A percentile compares a stretch with the other conserved stretches of the same genome.
These are phyloP conservation scores for Mobula birostris DNA, from an alignment of 2,113 vertebrate genomes.

Conservation along the genomic window DNA sequence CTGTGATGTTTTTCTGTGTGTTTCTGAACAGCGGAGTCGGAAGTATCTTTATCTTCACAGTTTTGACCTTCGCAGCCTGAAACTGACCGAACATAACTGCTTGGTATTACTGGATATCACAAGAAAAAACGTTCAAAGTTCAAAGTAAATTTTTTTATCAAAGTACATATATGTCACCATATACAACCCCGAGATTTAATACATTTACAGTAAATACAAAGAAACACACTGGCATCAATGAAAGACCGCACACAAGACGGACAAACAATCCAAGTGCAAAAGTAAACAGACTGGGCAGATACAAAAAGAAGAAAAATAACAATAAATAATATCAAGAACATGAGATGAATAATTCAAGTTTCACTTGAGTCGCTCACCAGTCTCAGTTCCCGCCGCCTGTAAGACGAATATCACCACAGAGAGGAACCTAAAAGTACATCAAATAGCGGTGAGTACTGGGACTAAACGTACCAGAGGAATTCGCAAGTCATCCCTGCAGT, in stretches of 20 bases:
- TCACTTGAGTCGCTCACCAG: not conserved
- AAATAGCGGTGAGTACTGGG: not conserved
- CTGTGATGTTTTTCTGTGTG: not conserved
- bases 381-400: not conserved
- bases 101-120: not conserved
- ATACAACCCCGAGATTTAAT: no score
- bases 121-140: not conserved
- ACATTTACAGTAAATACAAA: no score
- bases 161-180: no score
- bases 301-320: no score
- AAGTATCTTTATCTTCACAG: not conserved
- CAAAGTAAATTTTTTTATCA: no score
- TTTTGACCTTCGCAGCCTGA: slow-evolving; percentile 13
- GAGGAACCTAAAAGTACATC: not conserved
- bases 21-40: not conserved
- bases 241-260: no score
- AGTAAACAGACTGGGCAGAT: no score
- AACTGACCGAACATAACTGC: not conserved
- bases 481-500: no score
- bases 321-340: no score
- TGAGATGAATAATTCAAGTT: not conserved
- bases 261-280: no score
- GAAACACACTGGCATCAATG: no score
- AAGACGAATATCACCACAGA: not conserved
- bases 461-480: not conserved